Evolutionary conservation across 2,113 vertebrate species (phyloP), one percentile per base, ranked within the genome.

Genomic region (Leuciscus idus): DNA sequence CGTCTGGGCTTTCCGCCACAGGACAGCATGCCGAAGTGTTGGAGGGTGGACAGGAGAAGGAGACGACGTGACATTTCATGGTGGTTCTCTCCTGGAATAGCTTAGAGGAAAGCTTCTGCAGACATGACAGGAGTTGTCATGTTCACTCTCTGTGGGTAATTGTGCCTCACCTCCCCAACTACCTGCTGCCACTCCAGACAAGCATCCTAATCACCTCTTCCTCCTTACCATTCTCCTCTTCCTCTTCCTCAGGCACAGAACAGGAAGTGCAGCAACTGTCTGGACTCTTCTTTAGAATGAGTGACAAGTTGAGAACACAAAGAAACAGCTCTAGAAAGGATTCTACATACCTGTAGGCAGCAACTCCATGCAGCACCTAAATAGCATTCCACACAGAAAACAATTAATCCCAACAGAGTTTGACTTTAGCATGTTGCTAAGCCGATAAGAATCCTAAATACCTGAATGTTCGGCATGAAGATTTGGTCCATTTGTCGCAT

Each of bases 41-140:
- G 50, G 52, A 59, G 74, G 48, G 36, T 50, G 28, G 50, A 76
- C 43, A 30, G 43, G 48, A 73, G 36, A 85, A 83, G 79, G 68
- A 61, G 9, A 59, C 10, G 48, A 70, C 36, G 12, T 85, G 84
- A 85, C 84, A 86, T 87, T 87, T 86, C 8, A 80, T 83, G 66
- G 19, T 46, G 26, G 76, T 57, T 75, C 75, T 80, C 68, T 79
- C 57, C 15, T 50, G 55, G 33, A 87, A 80, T 46, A 84, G 86
- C 59, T 85, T 81, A 61, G 33, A 57, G 36, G 6, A 26, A 72
- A 80, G 30, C 62, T 50, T 12, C 62, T 30, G 55, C 70, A 84
- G 43, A 50, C 79, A 77, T 87, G 88, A 87, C 79, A 85, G 66
- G 83, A 19, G 81, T 73, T 83, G 85, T 89, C 79, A 78, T 85